Percentiles rank a stretch among this genome's conserved stretches.
Conservation (phyloP, 2,888 invertebrate genomes). For the Yponomeuta cagnagella region DNA sequence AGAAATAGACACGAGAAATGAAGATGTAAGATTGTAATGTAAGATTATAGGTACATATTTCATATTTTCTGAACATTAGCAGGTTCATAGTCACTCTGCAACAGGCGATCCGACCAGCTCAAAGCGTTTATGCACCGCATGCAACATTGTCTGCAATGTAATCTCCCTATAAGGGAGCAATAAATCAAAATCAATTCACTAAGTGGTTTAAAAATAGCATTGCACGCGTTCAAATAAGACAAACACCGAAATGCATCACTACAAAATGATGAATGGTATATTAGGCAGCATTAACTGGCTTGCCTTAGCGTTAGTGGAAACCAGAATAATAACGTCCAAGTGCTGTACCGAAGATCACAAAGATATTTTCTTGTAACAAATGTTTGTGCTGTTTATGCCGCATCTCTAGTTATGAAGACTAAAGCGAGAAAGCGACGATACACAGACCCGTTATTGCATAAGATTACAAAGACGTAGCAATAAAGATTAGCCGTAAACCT, state of each 20-base stretch:
- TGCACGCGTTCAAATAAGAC: conserved; percentile 27
- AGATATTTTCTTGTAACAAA: conserved; percentile 19
- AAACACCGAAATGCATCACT: conserved; percentile 38
- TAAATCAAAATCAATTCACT: conserved; percentile 1
- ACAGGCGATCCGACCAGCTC: background rate
- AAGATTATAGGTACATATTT: background rate
- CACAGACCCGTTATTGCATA: background rate
- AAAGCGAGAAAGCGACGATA: background rate
- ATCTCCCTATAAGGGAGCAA: conserved; percentile 4
- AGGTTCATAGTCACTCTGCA: background rate
- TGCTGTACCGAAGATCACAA: conserved; percentile 11
- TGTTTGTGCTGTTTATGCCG: background rate
- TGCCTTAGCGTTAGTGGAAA: conserved; percentile 30
- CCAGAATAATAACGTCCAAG: conserved; percentile 27
- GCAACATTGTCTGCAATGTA: background rate
- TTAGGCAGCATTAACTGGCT: conserved; percentile 29
- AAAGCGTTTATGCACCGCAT: background rate
- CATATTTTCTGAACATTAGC: background rate
- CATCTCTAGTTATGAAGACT: conserved; percentile 1
- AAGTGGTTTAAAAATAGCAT: conserved; percentile 18
- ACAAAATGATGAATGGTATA: conserved; percentile 36
- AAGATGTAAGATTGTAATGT: too few species aligned
- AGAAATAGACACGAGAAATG: too few species aligned
- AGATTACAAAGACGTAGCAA: background rate
- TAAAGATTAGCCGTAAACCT: background rate